A percentile compares a stretch with the other conserved stretches of the same genome.
Evolutionary conservation across 53 echinoderm and acorn worm genomes (phyloP).

Genomic region (Luidia sarsii): DNA sequence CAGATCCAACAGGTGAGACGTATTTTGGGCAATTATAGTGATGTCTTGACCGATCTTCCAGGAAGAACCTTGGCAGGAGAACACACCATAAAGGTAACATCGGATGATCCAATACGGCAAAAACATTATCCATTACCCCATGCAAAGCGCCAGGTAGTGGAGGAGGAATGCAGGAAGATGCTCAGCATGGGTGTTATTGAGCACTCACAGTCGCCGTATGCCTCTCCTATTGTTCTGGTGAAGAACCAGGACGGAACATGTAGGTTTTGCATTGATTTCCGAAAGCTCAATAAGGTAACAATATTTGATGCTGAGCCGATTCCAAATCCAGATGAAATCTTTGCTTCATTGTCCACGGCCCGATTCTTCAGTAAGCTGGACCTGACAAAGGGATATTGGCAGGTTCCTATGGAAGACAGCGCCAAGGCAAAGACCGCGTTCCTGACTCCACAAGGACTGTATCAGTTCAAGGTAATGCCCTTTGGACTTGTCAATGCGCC

Average conservation of each 20-base stretch:
- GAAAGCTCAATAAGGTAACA: not conserved
- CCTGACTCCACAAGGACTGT: slow-evolving; percentile 44
- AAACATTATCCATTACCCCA: slow-evolving; percentile 36
- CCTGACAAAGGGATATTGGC: slow-evolving; percentile 35
- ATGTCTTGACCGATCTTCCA: slow-evolving; percentile 9
- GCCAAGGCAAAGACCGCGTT: slow-evolving; percentile 10
- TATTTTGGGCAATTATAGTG: not conserved
- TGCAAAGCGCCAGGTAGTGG: slow-evolving; percentile 11
- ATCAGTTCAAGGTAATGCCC: slow-evolving; percentile 44
- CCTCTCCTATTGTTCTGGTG: too few species aligned
- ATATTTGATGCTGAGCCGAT: slow-evolving; percentile 36
- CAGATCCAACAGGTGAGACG: not conserved
- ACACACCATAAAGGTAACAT: not conserved
- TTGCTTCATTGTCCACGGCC: slow-evolving; percentile 13
- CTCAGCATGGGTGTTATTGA: slow-evolving; percentile 38
- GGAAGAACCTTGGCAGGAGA: not conserved
- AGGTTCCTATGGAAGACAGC: slow-evolving; percentile 3
- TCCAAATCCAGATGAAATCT: slow-evolving; percentile 18
- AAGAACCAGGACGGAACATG: too few species aligned
- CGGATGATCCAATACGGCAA: not conserved
- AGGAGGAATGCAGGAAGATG: slow-evolving; percentile 19
- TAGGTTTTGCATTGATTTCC: too few species aligned
- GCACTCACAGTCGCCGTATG: slow-evolving; percentile 18
- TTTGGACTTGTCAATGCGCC: slow-evolving; percentile 55
- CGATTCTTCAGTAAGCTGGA: slow-evolving; percentile 23